Evolutionary conservation across 37 sponge, comb jelly and placozoan genomes (phyloP).

Genomic region (Haliclona indistincta): DNA sequence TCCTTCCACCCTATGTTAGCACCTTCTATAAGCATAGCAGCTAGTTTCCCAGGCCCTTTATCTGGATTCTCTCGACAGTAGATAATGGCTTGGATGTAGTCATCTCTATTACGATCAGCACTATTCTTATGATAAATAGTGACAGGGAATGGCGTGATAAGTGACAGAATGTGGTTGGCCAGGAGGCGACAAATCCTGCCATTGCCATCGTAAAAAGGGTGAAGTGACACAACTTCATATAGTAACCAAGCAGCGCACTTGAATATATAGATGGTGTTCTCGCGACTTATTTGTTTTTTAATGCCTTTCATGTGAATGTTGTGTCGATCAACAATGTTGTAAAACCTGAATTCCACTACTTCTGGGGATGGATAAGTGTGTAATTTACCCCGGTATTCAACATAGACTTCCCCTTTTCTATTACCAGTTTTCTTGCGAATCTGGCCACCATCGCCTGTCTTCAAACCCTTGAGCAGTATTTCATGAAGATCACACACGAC

Average conservation of each 20-base stretch:
- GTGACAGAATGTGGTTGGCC: slow-evolving; percentile 32
- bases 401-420: slow-evolving; percentile 5
- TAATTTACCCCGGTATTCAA: no score
- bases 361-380: slow-evolving; percentile 39
- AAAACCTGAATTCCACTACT: slow-evolving; percentile 22
- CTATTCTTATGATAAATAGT: slow-evolving; percentile 2
- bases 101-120: not conserved
- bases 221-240: slow-evolving; percentile 58
- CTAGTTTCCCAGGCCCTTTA: slow-evolving; percentile 24
- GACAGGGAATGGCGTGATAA: slow-evolving; percentile 63
- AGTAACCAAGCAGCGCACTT: slow-evolving; percentile 59
- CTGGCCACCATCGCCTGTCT: slow-evolving; percentile 24
- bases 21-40: slow-evolving; percentile 49
- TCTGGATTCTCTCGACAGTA: slow-evolving; percentile 28
- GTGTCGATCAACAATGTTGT: slow-evolving; percentile 49
- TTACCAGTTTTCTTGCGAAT: slow-evolving; percentile 24
- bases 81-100: slow-evolving; percentile 57
- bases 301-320: slow-evolving; percentile 33
- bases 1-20: no score
- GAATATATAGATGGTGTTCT: slow-evolving; percentile 15
- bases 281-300: not conserved
- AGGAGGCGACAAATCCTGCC: slow-evolving; percentile 61
- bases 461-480: slow-evolving; percentile 30
- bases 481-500: slow-evolving; percentile 35
- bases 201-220: slow-evolving; percentile 75